Percentiles rank a stretch among this genome's conserved stretches.
phyloP scores from a whole-genome alignment of 2,113 vertebrate species.

The Sinocyclocheilus rhinocerous region DNA sequence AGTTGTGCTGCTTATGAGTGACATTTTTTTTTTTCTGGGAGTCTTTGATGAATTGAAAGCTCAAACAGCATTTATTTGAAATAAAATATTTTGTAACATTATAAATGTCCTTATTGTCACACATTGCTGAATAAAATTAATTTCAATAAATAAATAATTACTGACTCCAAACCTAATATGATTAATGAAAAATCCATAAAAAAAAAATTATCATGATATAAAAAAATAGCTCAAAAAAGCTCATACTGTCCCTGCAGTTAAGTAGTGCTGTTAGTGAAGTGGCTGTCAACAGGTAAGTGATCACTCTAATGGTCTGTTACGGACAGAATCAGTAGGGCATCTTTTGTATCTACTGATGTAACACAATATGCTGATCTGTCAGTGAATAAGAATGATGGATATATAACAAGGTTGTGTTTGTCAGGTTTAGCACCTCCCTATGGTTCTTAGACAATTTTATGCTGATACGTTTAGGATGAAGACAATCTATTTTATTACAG shows the following conservation, averaged over 20 bases:
- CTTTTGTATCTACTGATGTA: background rate
- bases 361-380: background rate
- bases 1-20: too few species aligned
- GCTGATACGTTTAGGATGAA: background rate
- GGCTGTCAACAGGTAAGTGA: background rate
- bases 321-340: background rate
- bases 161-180: too few species aligned
- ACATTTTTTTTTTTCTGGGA: too few species aligned
- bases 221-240: too few species aligned
- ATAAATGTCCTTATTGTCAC: too few species aligned
- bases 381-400: background rate
- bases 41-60: too few species aligned
- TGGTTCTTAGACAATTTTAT: conserved; percentile 18
- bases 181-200: too few species aligned
- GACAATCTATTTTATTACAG: background rate
- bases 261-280: background rate
- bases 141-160: too few species aligned
- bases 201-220: too few species aligned
- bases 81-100: too few species aligned
- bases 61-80: too few species aligned
- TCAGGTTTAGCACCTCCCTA: conserved; percentile 17
- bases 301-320: background rate
- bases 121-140: too few species aligned
- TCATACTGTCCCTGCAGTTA: background rate
- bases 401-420: background rate